Evolutionary conservation across 2,888 invertebrate species (phyloP), one percentile per base, ranked within the genome.

Genomic region (Horisme vitalbata): DNA sequence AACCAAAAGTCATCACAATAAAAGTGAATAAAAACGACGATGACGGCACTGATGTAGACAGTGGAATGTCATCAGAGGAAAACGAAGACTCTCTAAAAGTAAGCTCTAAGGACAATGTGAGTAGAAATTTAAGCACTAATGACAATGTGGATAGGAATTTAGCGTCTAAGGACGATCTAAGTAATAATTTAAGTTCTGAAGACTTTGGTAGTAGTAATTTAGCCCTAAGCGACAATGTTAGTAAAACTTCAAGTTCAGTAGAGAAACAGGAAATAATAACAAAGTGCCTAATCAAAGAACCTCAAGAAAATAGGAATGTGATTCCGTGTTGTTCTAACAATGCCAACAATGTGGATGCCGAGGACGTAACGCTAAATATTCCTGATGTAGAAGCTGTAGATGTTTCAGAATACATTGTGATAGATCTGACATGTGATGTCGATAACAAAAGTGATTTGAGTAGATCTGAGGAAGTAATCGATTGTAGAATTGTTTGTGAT

Each of bases 11-110:
- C n/a, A 37, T 38, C 43, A 50, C 35, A 26, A 51, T 61, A 3
- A 31, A 37, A 27, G 15, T 24, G 1, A 39, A 46, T 10, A 28
- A 14, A 26, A 52, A 59, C 20, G 66, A 71, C 21, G 59, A 38
- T 21, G 52, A 52, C 30, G 45, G 52, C 37, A 50, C 52, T 34
- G 70, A 71, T 38, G 68, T 77, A 36, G 79, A 85, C 49, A 89
- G 89, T 56, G 89, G 89, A 33, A 83, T 89, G 89, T 89, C 89
- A 30, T 89, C 89, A 1, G 89, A 86, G 58, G 87, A 88, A 63
- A 86, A 78, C 45, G 87, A 88, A 38, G 85, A 86, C 43, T 85
- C 83, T 36, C 64, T 80, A 10, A 80, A 75, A 68, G 66, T 45
- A 27, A 45, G 27, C 10, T 35, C 39, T 41, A 32, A 47, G 15